Percentiles rank a stretch among this genome's conserved stretches.
Evolutionary conservation across 64 coral and sea anemone genomes (phyloP).

Genomic region (Montipora capricornis): DNA sequence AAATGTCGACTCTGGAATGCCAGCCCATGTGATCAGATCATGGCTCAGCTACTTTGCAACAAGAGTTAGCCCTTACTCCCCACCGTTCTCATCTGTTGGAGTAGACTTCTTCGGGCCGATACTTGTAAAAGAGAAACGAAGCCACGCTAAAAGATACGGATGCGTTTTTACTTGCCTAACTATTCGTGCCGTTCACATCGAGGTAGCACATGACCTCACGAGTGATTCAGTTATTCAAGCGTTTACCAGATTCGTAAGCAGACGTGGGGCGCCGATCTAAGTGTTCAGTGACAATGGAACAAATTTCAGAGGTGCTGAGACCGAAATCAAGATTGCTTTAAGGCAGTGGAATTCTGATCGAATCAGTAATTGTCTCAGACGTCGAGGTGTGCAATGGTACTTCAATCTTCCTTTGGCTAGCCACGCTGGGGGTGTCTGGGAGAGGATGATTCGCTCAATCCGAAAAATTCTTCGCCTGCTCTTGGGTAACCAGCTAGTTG

Average conservation of each 20-base stretch:
- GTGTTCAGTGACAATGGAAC: too few species aligned
- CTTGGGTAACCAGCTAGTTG: not conserved
- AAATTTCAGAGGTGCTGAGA: too few species aligned
- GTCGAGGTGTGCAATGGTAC: too few species aligned
- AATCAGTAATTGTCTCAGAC: too few species aligned
- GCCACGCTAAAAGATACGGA: constrained; percentile 35
- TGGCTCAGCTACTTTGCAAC: not conserved
- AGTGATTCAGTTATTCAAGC: too few species aligned
- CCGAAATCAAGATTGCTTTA: not conserved
- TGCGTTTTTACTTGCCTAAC: constrained; percentile 59
- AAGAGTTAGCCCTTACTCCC: not conserved
- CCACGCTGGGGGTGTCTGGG: too few species aligned
- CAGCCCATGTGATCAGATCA: not conserved
- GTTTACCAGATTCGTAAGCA: too few species aligned
- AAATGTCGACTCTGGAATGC: not conserved
- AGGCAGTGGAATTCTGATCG: constrained; percentile 4
- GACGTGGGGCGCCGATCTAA: too few species aligned
- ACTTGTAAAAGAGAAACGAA: constrained; percentile 8
- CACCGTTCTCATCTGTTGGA: constrained; percentile 2
- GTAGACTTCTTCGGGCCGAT: constrained; percentile 32
- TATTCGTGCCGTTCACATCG: too few species aligned
- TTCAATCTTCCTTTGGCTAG: too few species aligned
- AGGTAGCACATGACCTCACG: too few species aligned
- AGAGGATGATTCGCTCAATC: not conserved
- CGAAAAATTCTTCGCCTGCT: constrained; percentile 24